phyloP scores from a whole-genome alignment of 1,140 invertebrate species.

The Thrips palmi region DNA sequence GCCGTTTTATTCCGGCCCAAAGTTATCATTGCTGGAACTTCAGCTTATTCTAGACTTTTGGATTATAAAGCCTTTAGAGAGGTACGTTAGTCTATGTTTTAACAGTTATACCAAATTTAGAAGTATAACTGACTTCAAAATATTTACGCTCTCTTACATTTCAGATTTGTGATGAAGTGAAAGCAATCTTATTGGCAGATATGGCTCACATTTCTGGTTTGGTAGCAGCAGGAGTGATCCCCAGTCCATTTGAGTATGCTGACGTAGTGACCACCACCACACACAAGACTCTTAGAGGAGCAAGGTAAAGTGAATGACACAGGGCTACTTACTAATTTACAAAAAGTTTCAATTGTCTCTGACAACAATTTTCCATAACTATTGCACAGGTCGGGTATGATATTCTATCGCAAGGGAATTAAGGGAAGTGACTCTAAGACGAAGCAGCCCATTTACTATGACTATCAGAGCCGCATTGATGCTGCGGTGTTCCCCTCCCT shows the following conservation, averaged over 20 bases:
- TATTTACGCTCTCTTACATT: too few relatives aligned
- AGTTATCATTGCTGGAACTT: slow-evolving; percentile 46
- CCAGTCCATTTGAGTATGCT: slow-evolving; percentile 37
- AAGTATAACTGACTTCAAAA: too few relatives aligned
- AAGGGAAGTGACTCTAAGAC: slow-evolving; percentile 9
- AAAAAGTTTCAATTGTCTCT: background rate
- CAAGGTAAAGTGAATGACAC: slow-evolving; percentile 15
- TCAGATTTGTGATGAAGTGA: slow-evolving; percentile 27
- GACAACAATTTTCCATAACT: background rate
- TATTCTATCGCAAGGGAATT: slow-evolving; percentile 8
- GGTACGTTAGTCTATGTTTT: too few relatives aligned
- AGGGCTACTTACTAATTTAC: background rate
- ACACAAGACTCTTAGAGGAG: slow-evolving; percentile 34
- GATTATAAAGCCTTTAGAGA: slow-evolving; percentile 44
- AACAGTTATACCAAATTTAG: too few relatives aligned
- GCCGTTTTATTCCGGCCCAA: slow-evolving; percentile 40
- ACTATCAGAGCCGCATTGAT: slow-evolving; percentile 76
- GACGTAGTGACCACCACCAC: slow-evolving; percentile 48
- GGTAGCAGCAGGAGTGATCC: slow-evolving; percentile 36
- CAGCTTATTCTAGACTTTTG: slow-evolving; percentile 43
- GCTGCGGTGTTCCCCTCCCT: slow-evolving; percentile 86
- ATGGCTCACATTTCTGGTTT: slow-evolving; percentile 50
- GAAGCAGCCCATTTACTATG: slow-evolving; percentile 45
- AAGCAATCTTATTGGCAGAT: slow-evolving; percentile 40
- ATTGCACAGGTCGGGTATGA: slow-evolving; percentile 8